Conservation (phyloP, 1,140 invertebrate genomes). For the Trichonephila inaurata region DNA sequence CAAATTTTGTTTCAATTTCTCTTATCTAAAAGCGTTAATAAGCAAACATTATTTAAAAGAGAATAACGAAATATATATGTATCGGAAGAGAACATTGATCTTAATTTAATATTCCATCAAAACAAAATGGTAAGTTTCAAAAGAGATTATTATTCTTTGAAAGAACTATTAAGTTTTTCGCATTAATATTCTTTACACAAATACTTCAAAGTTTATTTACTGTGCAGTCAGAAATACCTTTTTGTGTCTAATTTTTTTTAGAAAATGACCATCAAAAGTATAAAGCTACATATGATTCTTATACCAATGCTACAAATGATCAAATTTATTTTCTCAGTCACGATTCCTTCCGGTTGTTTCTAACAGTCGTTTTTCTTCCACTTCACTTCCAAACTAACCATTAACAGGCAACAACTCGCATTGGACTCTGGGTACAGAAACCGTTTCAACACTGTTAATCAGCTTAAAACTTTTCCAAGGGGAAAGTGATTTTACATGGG, state of each 20-base stretch:
- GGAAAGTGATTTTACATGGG: neutral
- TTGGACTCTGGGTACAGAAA: neutral
- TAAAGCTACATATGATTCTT: neutral
- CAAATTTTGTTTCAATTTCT: too few relatives aligned
- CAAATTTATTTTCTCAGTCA: slow-evolving; percentile 58
- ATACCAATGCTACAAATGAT: neutral
- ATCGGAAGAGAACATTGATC: too few relatives aligned
- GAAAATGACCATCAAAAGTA: neutral
- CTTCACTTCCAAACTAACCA: neutral
- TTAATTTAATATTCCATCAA: neutral
- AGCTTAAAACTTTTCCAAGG: neutral
- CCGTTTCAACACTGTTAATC: slow-evolving; percentile 37
- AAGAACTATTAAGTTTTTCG: neutral
- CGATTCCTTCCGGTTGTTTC: slow-evolving; percentile 18
- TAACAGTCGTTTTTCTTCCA: neutral
- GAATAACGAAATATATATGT: too few relatives aligned
- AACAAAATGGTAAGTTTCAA: neutral
- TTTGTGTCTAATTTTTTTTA: too few relatives aligned
- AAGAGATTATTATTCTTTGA: neutral
- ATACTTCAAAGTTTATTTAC: neutral
- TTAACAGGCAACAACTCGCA: slow-evolving; percentile 35
- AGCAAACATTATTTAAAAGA: too few relatives aligned
- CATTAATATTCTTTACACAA: neutral
- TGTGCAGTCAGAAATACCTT: too few relatives aligned
- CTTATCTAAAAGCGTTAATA: too few relatives aligned